These are phyloP conservation scores for Patiria miniata DNA, from an alignment of 35 echinoderm and acorn worm genomes.

Conservation along the genomic window DNA sequence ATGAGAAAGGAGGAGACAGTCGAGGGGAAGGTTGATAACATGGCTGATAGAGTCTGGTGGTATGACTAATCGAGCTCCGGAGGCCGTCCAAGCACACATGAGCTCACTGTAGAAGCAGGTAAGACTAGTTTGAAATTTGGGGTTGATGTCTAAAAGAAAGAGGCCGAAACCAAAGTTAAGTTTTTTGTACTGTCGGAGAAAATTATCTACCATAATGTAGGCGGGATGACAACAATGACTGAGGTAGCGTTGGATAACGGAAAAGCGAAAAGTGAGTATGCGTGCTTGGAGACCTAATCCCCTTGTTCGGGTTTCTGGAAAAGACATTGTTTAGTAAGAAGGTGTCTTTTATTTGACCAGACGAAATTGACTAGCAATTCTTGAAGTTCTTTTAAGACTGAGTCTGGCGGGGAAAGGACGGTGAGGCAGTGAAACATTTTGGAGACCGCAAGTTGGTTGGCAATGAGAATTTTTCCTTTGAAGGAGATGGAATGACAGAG, in stretches of 20 bases:
- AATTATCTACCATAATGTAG: neutral
- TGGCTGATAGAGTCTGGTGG: too few relatives aligned
- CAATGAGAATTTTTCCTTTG: conserved; percentile 7
- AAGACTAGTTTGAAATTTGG: too few relatives aligned
- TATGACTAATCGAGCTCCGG: too few relatives aligned
- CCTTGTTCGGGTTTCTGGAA: conserved; percentile 8
- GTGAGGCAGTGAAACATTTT: conserved; percentile 21
- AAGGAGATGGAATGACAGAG: neutral
- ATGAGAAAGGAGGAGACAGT: too few relatives aligned
- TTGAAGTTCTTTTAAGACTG: neutral
- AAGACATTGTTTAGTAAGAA: conserved; percentile 1
- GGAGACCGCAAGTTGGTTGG: conserved; percentile 42
- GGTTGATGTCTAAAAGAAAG: too few relatives aligned
- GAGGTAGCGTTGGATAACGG: neutral
- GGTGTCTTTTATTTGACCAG: conserved; percentile 15
- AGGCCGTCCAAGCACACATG: too few relatives aligned
- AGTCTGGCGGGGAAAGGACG: neutral
- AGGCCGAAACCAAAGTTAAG: neutral
- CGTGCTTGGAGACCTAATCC: conserved; percentile 41
- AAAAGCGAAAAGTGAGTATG: conserved; percentile 1
- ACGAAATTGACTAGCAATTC: neutral
- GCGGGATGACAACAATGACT: neutral
- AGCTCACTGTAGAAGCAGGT: too few relatives aligned
- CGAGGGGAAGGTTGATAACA: too few relatives aligned
- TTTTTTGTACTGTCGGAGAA: neutral